These are phyloP conservation scores for Ataeniobius toweri DNA, from an alignment of 2,797 vertebrate species.

Conservation along the genomic window DNA sequence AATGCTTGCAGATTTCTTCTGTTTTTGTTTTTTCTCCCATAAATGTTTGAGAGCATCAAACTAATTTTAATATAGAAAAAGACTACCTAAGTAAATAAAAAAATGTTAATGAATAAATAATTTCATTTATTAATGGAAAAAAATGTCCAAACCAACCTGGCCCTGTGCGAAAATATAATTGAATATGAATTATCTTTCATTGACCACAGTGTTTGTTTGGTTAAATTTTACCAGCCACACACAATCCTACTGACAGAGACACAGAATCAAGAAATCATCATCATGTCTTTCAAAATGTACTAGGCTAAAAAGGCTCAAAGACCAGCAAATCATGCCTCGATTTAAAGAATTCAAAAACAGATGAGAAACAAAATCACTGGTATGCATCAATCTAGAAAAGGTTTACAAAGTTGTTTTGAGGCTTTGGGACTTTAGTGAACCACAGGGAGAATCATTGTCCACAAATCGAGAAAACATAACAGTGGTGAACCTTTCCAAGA, in stretches of 20 bases:
- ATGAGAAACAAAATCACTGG: too few species aligned
- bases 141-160: background rate
- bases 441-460: background rate
- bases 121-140: background rate
- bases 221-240: background rate
- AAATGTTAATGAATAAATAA: too few species aligned
- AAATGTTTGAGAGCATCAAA: background rate
- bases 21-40: background rate
- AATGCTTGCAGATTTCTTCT: background rate
- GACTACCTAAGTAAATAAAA: background rate
- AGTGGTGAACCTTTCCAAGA: background rate
- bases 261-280: too few species aligned
- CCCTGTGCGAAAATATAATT: background rate
- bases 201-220: background rate
- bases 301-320: too few species aligned
- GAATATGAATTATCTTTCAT: background rate
- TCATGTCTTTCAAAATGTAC: too few species aligned
- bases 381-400: background rate
- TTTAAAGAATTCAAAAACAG: too few species aligned
- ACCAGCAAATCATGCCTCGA: too few species aligned
- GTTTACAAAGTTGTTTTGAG: background rate
- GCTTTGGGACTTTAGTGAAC: background rate
- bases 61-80: background rate
- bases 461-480: background rate
- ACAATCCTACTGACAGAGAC: background rate